phyloP scores from a whole-genome alignment of 2,113 vertebrate genomes.

The Murina feae region DNA sequence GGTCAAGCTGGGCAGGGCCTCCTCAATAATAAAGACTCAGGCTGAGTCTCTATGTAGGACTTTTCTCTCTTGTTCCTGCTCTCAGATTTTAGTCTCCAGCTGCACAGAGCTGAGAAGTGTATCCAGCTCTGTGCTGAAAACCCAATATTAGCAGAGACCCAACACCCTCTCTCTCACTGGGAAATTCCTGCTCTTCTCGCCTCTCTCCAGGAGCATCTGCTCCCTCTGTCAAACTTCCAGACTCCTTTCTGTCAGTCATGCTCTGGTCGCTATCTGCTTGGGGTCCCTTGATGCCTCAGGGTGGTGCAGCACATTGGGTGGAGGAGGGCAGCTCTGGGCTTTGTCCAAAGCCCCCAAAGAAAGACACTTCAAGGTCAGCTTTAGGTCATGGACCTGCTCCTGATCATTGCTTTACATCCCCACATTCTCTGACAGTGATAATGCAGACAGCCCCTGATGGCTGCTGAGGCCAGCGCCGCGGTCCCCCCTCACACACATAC shows the following conservation, averaged over 20 bases:
- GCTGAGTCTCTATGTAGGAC: background rate
- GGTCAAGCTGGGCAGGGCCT: background rate
- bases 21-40: background rate
- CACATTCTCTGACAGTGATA: background rate
- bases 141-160: background rate
- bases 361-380: background rate
- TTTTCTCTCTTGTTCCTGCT: background rate
- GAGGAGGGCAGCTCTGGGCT: background rate
- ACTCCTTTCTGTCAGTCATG: background rate
- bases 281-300: no score
- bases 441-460: background rate
- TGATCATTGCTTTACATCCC: background rate
- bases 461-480: background rate
- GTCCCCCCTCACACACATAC: fast-evolving
- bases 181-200: background rate
- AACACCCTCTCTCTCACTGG: background rate
- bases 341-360: background rate
- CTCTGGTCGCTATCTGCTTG: background rate
- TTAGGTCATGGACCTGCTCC: fast-evolving
- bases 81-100: background rate
- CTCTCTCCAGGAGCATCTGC: background rate
- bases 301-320: background rate
- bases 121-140: background rate
- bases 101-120: background rate
- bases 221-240: background rate